Conservation (phyloP, 2,113 vertebrate species). For the Salvelinus fontinalis region DNA sequence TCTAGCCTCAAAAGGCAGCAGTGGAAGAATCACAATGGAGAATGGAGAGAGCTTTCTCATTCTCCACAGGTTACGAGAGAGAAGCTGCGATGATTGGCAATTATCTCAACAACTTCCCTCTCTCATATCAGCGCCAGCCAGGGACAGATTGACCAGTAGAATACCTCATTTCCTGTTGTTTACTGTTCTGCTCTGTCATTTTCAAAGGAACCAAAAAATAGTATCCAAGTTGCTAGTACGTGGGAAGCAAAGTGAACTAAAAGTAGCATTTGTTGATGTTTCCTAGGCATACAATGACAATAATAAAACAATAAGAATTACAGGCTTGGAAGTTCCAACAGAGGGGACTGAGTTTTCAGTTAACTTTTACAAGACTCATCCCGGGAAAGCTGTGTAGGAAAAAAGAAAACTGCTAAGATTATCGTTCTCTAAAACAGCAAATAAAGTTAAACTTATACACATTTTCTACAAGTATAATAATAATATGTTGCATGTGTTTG, state of each 20-base stretch:
- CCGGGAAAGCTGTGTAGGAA: neutral
- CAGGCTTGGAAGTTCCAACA: no score
- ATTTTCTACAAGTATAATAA: no score
- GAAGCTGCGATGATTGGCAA: constrained; percentile 4
- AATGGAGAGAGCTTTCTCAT: neutral
- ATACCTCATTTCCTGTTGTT: neutral
- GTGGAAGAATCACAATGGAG: neutral
- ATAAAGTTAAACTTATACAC: no score
- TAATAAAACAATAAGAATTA: no score
- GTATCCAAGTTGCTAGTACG: no score
- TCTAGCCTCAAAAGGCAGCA: neutral
- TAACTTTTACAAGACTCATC: neutral
- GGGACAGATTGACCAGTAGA: neutral
- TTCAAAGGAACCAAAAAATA: neutral
- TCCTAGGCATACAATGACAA: no score
- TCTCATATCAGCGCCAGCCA: neutral
- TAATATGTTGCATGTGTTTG: no score
- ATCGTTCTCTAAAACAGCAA: neutral
- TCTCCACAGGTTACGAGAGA: neutral
- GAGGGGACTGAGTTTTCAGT: neutral
- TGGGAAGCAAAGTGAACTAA: no score
- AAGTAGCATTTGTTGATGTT: no score
- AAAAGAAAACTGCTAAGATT: neutral
- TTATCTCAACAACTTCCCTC: constrained; percentile 1
- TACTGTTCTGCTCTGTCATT: neutral